These are phyloP conservation scores for Drosophila mauritiana DNA, from an alignment of 1,140 invertebrate genomes.

Conservation along the genomic window DNA sequence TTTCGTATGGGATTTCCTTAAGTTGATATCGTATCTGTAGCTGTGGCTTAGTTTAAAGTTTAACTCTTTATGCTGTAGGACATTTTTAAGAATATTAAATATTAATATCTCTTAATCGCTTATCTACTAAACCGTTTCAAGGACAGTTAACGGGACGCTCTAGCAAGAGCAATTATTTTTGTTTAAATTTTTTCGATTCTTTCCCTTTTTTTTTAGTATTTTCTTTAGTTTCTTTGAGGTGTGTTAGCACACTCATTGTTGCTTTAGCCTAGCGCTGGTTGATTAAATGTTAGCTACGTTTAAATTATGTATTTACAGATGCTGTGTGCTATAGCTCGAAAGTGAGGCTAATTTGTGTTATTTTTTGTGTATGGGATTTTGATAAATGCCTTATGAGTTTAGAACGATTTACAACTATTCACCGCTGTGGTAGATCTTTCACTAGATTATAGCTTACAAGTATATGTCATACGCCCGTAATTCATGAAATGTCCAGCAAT, in stretches of 20 bases:
- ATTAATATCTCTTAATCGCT: constrained; percentile 76
- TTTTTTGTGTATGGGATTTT: constrained; percentile 16
- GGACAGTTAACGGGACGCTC: constrained; percentile 21
- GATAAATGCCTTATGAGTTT: constrained; percentile 53
- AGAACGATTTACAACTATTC: constrained; percentile 52
- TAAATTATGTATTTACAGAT: constrained; percentile 44
- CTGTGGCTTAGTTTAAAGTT: constrained; percentile 51
- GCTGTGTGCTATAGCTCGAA: constrained; percentile 19
- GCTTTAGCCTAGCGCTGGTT: constrained; percentile 27
- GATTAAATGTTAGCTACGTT: constrained; percentile 27
- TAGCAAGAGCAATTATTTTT: constrained; percentile 27
- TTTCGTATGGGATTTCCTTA: constrained; percentile 36
- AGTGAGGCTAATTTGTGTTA: constrained; percentile 51
- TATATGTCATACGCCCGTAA: constrained; percentile 57
- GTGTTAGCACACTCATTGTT: constrained; percentile 33
- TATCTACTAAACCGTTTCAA: constrained; percentile 25
- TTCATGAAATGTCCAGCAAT: constrained; percentile 75
- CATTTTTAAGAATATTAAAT: constrained; percentile 80
- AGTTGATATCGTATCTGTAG: constrained; percentile 42
- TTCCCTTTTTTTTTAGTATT: constrained; percentile 7
- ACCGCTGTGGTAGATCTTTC: constrained; percentile 37
- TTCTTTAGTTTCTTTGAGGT: constrained; percentile 39
- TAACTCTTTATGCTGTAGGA: constrained; percentile 79
- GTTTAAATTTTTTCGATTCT: constrained; percentile 19
- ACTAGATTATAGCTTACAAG: constrained; percentile 43